Conservation (phyloP, 2,888 invertebrate species). For the Papilio elwesi region DNA sequence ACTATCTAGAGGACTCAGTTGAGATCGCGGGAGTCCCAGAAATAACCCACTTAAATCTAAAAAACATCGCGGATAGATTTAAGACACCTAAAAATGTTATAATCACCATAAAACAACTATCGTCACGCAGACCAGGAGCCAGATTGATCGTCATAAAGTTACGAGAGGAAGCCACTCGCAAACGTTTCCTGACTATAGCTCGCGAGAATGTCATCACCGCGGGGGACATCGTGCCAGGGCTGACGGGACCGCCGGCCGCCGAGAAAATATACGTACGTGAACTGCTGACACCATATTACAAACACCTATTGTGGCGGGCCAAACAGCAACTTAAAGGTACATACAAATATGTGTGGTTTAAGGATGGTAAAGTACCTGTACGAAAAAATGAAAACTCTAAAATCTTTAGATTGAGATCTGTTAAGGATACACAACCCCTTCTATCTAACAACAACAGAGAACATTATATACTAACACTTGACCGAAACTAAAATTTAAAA, state of each 20-base stretch:
- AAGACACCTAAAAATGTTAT: neutral
- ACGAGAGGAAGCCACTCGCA: neutral
- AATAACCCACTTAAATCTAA: neutral
- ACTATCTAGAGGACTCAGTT: too few relatives aligned
- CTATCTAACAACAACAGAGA: slow-evolving; percentile 7
- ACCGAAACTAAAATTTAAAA: too few relatives aligned
- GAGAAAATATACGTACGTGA: neutral
- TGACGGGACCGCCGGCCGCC: neutral
- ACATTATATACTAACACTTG: neutral
- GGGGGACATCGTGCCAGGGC: neutral
- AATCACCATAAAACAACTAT: neutral
- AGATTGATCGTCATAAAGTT: neutral
- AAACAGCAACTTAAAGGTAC: slow-evolving; percentile 4
- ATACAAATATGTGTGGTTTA: slow-evolving; percentile 3
- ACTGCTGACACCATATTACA: neutral
- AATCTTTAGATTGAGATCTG: slow-evolving; percentile 3
- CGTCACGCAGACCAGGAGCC: neutral
- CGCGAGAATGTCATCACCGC: neutral
- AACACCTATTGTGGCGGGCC: too few relatives aligned
- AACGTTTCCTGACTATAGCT: neutral
- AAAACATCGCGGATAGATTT: neutral
- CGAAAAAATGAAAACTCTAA: slow-evolving; percentile 4
- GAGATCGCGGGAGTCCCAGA: too few relatives aligned
- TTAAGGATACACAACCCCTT: slow-evolving; percentile 1
- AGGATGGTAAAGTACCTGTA: neutral